These are phyloP conservation scores for Sparus aurata DNA, from an alignment of 2,797 vertebrate genomes.

Conservation along the genomic window DNA sequence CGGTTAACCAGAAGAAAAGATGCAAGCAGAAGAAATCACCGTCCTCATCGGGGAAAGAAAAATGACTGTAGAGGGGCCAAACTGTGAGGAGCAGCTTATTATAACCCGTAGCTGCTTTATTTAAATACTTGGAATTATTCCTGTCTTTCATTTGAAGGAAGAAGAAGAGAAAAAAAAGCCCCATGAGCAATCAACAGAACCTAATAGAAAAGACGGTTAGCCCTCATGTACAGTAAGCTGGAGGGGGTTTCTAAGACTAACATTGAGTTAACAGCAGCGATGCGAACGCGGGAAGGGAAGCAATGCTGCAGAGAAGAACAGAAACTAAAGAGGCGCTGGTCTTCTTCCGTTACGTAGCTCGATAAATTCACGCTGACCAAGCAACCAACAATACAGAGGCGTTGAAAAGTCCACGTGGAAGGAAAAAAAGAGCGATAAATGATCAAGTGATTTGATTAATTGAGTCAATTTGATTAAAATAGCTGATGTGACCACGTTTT, in stretches of 20 bases:
- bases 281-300: too few species aligned
- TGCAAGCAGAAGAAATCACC: slow-evolving; percentile 7
- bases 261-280: slow-evolving; percentile 1
- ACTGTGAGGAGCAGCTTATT: too few species aligned
- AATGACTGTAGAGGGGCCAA: too few species aligned
- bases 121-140: not conserved
- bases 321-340: slow-evolving; percentile 23
- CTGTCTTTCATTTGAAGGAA: not conserved
- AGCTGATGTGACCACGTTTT: too few species aligned
- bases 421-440: too few species aligned
- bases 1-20: slow-evolving; percentile 34
- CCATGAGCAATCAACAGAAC: slow-evolving; percentile 18
- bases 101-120: too few species aligned
- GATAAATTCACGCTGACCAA: not conserved
- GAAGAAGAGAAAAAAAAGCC: not conserved
- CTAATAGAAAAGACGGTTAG: slow-evolving; percentile 62
- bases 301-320: slow-evolving; percentile 9
- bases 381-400: too few species aligned
- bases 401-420: too few species aligned
- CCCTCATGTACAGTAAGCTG: slow-evolving; percentile 62
- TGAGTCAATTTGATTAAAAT: too few species aligned
- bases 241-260: slow-evolving; percentile 6
- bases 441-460: too few species aligned
- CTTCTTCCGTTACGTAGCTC: not conserved
- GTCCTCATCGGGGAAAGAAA: too few species aligned